Conservation (phyloP, 92 coral and sea anemone genomes). For the Palythoa grandiflora region DNA sequence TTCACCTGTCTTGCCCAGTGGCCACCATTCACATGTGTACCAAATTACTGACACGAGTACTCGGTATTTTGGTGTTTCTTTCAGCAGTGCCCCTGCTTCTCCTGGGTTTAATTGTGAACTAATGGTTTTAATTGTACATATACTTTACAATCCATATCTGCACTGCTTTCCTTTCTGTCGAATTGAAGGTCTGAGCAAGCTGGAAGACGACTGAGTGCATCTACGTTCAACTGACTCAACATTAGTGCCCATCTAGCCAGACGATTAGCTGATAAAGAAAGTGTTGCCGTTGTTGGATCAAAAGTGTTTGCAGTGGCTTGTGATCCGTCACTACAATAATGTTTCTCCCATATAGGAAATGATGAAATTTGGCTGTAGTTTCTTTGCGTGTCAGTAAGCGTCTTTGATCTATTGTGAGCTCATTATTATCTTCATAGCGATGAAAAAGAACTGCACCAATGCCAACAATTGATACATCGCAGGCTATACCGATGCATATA, state of each 20-base stretch:
- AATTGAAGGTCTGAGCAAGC: slow-evolving; percentile 43
- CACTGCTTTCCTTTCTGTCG: slow-evolving; percentile 11
- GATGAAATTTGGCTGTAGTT: neutral
- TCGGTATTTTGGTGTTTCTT: slow-evolving; percentile 33
- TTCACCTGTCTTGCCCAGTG: neutral
- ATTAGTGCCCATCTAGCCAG: too few species aligned
- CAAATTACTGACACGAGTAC: slow-evolving; percentile 32
- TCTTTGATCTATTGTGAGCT: slow-evolving; percentile 50
- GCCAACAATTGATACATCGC: slow-evolving; percentile 45
- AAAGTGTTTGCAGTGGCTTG: neutral
- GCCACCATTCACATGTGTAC: slow-evolving; percentile 26
- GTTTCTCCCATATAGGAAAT: too few species aligned
- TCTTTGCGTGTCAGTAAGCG: slow-evolving; percentile 21
- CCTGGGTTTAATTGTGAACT: slow-evolving; percentile 11
- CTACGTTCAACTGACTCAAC: neutral
- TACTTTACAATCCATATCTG: slow-evolving; percentile 16
- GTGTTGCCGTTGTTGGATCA: slow-evolving; percentile 4
- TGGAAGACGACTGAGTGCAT: slow-evolving; percentile 9
- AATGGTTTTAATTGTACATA: slow-evolving; percentile 47
- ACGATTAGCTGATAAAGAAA: slow-evolving; percentile 5
- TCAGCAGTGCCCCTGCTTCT: neutral
- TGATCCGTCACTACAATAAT: too few species aligned
- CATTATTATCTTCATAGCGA: slow-evolving; percentile 32
- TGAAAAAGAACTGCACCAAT: neutral
- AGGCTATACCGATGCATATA: slow-evolving; percentile 27